These are phyloP conservation scores for Sinohyriopsis cumingii DNA, from an alignment of 2,888 invertebrate genomes.

Conservation along the genomic window DNA sequence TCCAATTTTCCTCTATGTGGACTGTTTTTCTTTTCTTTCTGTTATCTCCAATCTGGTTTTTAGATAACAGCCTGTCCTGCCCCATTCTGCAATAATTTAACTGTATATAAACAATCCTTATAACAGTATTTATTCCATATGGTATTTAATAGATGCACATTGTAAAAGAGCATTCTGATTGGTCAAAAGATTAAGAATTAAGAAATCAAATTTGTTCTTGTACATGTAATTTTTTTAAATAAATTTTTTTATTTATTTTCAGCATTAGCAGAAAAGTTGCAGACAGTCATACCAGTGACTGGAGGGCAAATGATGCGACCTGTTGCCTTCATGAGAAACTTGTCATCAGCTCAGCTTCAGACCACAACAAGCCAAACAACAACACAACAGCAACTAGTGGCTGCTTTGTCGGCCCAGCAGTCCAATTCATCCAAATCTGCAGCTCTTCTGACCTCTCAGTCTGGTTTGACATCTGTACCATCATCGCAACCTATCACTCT, in stretches of 20 bases:
- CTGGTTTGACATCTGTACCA: too few relatives aligned
- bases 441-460: slow-evolving; percentile 6
- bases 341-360: slow-evolving; percentile 22
- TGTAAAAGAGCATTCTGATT: too few relatives aligned
- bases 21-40: too few relatives aligned
- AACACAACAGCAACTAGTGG: slow-evolving; percentile 34
- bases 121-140: too few relatives aligned
- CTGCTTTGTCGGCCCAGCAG: slow-evolving; percentile 37
- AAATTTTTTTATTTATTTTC: slow-evolving; percentile 1
- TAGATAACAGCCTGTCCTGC: too few relatives aligned
- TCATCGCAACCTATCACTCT: slow-evolving; percentile 40
- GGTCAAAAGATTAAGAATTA: too few relatives aligned
- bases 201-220: too few relatives aligned
- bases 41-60: too few relatives aligned
- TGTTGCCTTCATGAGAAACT: slow-evolving; percentile 43
- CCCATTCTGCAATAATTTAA: too few relatives aligned
- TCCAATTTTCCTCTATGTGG: too few relatives aligned
- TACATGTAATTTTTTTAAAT: background rate
- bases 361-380: slow-evolving; percentile 24
- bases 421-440: slow-evolving; percentile 17
- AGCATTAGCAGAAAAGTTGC: slow-evolving; percentile 45
- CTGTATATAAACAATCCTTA: too few relatives aligned
- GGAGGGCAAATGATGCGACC: slow-evolving; percentile 39
- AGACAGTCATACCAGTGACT: slow-evolving; percentile 42
- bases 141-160: too few relatives aligned